Evolutionary conservation across 2,797 vertebrate species (phyloP).

Genomic region (Philypnodon macrostomus): DNA sequence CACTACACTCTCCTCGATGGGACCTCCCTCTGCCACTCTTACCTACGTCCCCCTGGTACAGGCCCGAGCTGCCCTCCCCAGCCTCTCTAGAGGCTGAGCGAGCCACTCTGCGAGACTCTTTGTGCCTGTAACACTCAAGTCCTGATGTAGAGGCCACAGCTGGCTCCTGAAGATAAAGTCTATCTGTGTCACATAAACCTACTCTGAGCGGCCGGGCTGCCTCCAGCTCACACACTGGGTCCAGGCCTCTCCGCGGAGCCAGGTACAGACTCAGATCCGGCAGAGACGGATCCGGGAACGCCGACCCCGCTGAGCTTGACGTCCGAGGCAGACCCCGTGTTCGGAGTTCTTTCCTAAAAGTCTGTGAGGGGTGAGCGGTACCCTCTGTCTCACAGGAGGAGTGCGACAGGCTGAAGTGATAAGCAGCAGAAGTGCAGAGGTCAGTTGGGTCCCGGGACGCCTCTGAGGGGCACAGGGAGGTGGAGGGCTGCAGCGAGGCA

Average conservation of each 20-base stretch:
- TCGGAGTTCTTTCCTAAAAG: slow-evolving; percentile 90
- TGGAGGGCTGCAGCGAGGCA: slow-evolving; percentile 94
- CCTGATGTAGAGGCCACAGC: slow-evolving; percentile 76
- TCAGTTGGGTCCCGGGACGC: slow-evolving; percentile 83
- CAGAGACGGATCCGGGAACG: slow-evolving; percentile 91
- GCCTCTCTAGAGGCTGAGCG: slow-evolving; percentile 74
- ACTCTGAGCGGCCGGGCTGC: slow-evolving; percentile 78
- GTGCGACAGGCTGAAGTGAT: slow-evolving; percentile 86
- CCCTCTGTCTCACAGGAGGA: slow-evolving; percentile 87
- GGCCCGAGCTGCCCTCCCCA: slow-evolving; percentile 78
- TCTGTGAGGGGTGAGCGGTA: slow-evolving; percentile 85
- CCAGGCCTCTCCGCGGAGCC: slow-evolving; percentile 87
- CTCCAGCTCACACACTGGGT: slow-evolving; percentile 95
- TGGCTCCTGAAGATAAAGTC: slow-evolving; percentile 72
- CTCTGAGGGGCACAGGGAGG: slow-evolving; percentile 90
- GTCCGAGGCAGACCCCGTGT: slow-evolving; percentile 95
- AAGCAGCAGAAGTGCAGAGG: slow-evolving; percentile 78
- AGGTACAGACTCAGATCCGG: slow-evolving; percentile 91
- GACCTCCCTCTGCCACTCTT: slow-evolving; percentile 78
- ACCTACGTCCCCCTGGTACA: slow-evolving; percentile 82
- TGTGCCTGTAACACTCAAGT: slow-evolving; percentile 63
- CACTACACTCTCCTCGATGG: slow-evolving; percentile 85
- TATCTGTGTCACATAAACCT: slow-evolving; percentile 45
- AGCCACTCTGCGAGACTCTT: slow-evolving; percentile 54
- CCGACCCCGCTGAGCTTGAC: slow-evolving; percentile 92